Percentiles rank a stretch among this genome's conserved stretches.
Evolutionary conservation across 2,113 vertebrate genomes (phyloP).

Genomic region (Eptesicus fuscus): DNA sequence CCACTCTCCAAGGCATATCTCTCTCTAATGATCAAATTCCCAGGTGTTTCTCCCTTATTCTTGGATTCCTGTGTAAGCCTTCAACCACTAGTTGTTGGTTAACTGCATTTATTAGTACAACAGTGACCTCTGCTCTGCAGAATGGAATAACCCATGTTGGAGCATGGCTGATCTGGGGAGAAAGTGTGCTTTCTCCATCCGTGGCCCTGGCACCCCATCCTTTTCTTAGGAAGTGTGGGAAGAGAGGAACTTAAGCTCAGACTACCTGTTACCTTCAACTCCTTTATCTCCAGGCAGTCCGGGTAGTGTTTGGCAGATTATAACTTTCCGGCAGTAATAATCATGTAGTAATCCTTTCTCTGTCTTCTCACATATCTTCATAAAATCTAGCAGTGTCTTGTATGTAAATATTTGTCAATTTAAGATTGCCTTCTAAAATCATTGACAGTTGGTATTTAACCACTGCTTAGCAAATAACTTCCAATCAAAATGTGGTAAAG

Average conservation of each 20-base stretch:
- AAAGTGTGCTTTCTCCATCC: neutral
- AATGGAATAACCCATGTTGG: neutral
- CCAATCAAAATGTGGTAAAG: neutral
- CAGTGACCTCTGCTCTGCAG: neutral
- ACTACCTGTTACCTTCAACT: neutral
- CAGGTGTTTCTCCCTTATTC: neutral
- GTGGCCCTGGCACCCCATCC: neutral
- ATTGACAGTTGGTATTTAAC: neutral
- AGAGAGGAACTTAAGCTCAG: neutral
- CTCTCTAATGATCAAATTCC: neutral
- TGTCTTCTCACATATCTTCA: neutral
- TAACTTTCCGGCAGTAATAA: neutral
- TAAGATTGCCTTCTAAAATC: neutral
- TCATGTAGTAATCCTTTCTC: neutral
- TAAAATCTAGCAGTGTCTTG: neutral
- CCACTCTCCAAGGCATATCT: too few species aligned
- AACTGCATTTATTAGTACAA: neutral
- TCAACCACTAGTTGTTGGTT: neutral
- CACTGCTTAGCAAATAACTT: neutral
- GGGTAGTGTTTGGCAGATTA: neutral
- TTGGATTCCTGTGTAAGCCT: neutral
- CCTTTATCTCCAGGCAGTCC: neutral
- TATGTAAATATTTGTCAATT: neutral
- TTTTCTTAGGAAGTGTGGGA: neutral
- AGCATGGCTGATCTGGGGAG: neutral